These are phyloP conservation scores for Parazoanthus atlanticus DNA, from an alignment of 92 coral and sea anemone genomes.

Conservation along the genomic window DNA sequence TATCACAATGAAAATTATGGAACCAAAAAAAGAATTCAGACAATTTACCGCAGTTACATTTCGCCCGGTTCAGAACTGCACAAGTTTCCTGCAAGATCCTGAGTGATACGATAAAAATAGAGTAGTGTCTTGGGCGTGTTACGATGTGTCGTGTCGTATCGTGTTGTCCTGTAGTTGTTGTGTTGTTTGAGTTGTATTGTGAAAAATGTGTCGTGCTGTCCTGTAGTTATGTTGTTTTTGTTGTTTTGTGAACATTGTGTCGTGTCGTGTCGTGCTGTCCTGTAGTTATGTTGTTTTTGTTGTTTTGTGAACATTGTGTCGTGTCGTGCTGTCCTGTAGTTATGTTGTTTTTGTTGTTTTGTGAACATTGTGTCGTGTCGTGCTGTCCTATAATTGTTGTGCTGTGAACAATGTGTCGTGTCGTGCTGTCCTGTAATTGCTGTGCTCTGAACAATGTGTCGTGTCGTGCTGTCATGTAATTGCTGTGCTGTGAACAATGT, in stretches of 20 bases:
- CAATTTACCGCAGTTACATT: no score
- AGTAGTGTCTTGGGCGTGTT: neutral
- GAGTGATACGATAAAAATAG: no score
- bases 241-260: no score
- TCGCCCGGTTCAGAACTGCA: no score
- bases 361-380: neutral
- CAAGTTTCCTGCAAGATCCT: no score
- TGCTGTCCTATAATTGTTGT: neutral
- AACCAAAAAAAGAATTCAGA: neutral
- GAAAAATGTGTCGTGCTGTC: neutral
- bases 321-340: no score
- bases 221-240: neutral
- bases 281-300: no score
- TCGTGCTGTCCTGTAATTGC: neutral
- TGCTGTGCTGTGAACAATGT: neutral
- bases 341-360: neutral
- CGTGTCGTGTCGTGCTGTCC: neutral
- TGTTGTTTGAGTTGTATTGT: neutral
- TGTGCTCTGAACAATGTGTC: no score
- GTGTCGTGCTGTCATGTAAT: no score
- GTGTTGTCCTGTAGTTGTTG: neutral
- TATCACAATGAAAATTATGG: neutral
- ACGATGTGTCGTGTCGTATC: neutral
- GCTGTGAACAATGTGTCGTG: no score
- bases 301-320: no score